Conservation (phyloP, 2,797 vertebrate species). For the Enteromius anoplus region DNA sequence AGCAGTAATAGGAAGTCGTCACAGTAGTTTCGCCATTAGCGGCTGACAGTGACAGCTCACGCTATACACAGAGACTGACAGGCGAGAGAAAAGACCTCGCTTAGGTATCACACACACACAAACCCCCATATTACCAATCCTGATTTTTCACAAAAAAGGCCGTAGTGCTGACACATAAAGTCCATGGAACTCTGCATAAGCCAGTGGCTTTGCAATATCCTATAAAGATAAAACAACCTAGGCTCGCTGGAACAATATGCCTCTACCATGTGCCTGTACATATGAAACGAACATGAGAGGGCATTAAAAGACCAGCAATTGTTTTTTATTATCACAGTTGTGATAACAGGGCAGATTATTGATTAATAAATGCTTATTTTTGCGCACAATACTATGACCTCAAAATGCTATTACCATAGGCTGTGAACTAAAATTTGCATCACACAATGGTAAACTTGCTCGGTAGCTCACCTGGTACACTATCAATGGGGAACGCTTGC, state of each 20-base stretch:
- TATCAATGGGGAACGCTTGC: too few species aligned
- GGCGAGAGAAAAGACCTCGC: constrained; percentile 60
- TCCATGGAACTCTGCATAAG: neutral
- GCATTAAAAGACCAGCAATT: constrained; percentile 5
- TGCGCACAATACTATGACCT: neutral
- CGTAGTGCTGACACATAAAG: neutral
- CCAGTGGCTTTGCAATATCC: constrained; percentile 1
- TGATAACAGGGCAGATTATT: neutral
- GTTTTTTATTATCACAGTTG: neutral
- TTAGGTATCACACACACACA: constrained; percentile 41
- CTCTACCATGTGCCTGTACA: neutral
- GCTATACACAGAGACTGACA: constrained; percentile 71
- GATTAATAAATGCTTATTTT: neutral
- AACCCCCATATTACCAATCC: constrained; percentile 30
- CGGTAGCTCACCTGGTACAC: neutral
- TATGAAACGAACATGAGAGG: neutral
- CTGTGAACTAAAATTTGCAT: neutral
- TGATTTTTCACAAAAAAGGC: constrained; percentile 30
- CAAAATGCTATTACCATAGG: neutral
- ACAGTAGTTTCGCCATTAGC: constrained; percentile 78
- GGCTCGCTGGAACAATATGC: neutral
- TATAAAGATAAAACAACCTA: constrained; percentile 16
- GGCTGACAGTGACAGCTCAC: constrained; percentile 75
- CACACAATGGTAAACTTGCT: neutral
- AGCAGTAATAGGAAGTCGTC: constrained; percentile 81